Evolutionary conservation across 2,797 vertebrate genomes (phyloP).

Genomic region (Manis pentadactyla): DNA sequence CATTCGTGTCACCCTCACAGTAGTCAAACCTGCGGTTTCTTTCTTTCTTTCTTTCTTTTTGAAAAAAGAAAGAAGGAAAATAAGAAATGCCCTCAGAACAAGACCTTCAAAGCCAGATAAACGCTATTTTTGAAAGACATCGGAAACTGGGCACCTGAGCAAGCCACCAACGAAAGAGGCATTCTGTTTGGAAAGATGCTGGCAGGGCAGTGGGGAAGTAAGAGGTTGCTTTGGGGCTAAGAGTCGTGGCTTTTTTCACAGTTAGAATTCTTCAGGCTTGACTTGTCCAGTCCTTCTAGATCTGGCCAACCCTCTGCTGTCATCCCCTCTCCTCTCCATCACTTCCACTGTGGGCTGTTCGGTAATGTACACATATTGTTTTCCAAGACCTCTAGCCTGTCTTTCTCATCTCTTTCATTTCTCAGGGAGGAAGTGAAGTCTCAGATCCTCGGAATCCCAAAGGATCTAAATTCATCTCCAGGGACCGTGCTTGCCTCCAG

Average conservation of each 20-base stretch:
- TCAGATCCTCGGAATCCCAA: background rate
- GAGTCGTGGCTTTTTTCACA: background rate
- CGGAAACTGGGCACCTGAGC: constrained; percentile 31
- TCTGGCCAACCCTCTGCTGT: background rate
- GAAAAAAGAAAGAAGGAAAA: constrained; percentile 76
- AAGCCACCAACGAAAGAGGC: constrained; percentile 39
- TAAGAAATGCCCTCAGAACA: constrained; percentile 73
- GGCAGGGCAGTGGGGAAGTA: too few species aligned
- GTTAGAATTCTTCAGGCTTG: background rate
- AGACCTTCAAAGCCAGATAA: constrained; percentile 69
- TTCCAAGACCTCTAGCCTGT: background rate
- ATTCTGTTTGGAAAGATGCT: background rate
- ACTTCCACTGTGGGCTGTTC: background rate
- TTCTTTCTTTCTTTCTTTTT: constrained; percentile 65
- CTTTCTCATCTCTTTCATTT: background rate
- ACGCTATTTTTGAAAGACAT: constrained; percentile 62
- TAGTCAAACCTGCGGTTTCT: constrained; percentile 49
- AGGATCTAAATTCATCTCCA: background rate
- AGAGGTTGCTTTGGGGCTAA: too few species aligned
- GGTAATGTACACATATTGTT: background rate
- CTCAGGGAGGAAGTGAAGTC: background rate
- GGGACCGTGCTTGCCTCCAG: background rate
- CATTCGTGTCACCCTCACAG: constrained; percentile 51
- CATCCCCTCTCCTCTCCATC: background rate
- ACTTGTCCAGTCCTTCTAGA: background rate